Evolutionary conservation across 2,888 invertebrate genomes (phyloP).

Genomic region (Helleia helle): DNA sequence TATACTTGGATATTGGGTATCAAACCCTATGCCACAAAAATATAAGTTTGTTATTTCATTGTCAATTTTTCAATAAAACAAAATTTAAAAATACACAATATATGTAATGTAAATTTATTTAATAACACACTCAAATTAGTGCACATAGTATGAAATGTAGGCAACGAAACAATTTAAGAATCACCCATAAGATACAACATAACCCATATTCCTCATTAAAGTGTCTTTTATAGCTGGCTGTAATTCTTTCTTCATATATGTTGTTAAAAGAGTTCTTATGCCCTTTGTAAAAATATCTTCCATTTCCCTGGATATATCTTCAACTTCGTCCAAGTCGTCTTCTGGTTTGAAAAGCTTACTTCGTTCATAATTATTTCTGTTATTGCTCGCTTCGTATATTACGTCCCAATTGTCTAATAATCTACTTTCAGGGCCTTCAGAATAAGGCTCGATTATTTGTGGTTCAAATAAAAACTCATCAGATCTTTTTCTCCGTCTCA

Average conservation of each 20-base stretch:
- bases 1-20: no score
- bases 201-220: conserved; percentile 90
- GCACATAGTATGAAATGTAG: no score
- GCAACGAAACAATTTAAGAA: not conserved
- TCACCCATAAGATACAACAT: conserved; percentile 86
- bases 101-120: no score
- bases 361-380: conserved; percentile 54
- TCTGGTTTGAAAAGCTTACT: conserved; percentile 65
- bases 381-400: conserved; percentile 46
- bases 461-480: conserved; percentile 61
- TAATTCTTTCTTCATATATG: conserved; percentile 87
- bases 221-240: conserved; percentile 91
- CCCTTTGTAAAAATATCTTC: conserved; percentile 89
- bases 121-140: no score
- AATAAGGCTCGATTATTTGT: conserved; percentile 30
- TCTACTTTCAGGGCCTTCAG: conserved; percentile 36
- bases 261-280: conserved; percentile 84
- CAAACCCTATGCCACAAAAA: no score
- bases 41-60: no score
- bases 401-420: conserved; percentile 46
- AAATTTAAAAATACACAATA: no score
- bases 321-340: conserved; percentile 73
- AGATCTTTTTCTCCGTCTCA: conserved; percentile 43
- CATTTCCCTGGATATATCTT: conserved; percentile 84
- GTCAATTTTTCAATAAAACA: no score